phyloP scores from a whole-genome alignment of 2,797 vertebrate species.

The Emydoidea blandingii region DNA sequence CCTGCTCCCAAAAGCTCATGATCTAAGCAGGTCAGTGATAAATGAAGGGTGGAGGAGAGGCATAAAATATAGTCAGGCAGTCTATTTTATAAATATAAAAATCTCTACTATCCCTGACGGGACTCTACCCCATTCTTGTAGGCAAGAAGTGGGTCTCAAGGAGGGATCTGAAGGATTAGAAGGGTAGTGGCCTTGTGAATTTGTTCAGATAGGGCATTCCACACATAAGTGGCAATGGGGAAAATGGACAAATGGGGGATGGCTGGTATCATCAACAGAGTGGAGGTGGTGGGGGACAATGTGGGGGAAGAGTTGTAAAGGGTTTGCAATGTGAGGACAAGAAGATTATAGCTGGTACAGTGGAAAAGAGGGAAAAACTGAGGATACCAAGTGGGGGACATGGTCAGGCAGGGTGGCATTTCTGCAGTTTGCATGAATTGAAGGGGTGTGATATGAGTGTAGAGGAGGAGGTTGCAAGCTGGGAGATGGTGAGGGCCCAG shows the following conservation, averaged over 20 bases:
- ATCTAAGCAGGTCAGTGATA: not conserved
- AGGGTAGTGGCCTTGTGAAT: not conserved
- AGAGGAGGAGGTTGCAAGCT: not conserved
- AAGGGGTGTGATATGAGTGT: not conserved
- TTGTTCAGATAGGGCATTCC: not conserved
- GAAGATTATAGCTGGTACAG: not conserved
- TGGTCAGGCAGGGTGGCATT: not conserved
- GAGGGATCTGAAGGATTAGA: not conserved
- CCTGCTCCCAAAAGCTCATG: not conserved
- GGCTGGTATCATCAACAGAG: not conserved
- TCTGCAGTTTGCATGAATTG: not conserved
- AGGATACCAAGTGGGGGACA: not conserved
- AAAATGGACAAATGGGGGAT: not conserved
- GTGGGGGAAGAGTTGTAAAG: not conserved
- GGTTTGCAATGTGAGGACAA: not conserved
- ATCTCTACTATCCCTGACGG: not conserved
- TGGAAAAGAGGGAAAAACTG: not conserved
- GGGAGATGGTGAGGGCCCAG: not conserved
- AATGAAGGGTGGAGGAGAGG: not conserved
- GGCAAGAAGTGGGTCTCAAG: not conserved
- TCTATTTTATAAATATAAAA: not conserved
- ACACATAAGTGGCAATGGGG: not conserved
- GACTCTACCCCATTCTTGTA: not conserved
- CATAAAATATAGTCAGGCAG: not conserved
- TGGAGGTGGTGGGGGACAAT: not conserved